Conservation (phyloP, 1,140 invertebrate genomes). For the Gryon sp. region DNA sequence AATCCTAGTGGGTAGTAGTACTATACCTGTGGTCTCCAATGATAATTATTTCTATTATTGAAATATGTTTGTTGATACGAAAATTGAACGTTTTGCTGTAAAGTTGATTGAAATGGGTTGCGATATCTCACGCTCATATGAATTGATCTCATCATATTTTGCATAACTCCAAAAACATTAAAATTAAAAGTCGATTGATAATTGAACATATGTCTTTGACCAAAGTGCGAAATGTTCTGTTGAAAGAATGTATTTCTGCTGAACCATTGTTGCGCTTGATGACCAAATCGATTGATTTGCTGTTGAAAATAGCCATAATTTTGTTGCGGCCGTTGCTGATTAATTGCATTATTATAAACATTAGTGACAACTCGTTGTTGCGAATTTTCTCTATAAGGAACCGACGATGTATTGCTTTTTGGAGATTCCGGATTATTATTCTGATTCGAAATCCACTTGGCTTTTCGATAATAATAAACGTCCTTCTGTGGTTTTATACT, state of each 20-base stretch:
- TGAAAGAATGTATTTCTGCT: constrained; percentile 38
- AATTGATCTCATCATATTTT: constrained; percentile 51
- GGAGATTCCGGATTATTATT: constrained; percentile 14
- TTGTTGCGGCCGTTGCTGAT: constrained; percentile 16
- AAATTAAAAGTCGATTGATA: constrained; percentile 48
- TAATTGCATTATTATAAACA: constrained; percentile 21
- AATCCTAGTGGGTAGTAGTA: too few species aligned
- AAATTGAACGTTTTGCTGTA: constrained; percentile 57
- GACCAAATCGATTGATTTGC: constrained; percentile 9
- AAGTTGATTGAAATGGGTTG: constrained; percentile 52
- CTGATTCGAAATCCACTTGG: constrained; percentile 50
- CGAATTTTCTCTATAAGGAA: constrained; percentile 20
- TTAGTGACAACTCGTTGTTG: constrained; percentile 1
- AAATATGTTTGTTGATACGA: constrained; percentile 61
- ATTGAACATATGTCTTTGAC: constrained; percentile 29
- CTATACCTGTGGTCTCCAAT: constrained; percentile 34
- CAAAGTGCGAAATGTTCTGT: constrained; percentile 40
- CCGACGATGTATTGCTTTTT: background rate
- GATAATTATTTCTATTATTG: constrained; percentile 19
- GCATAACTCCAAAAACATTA: constrained; percentile 46
- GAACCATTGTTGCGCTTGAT: constrained; percentile 23
- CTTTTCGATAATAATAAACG: constrained; percentile 67
- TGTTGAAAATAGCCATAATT: constrained; percentile 26
- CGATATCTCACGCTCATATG: constrained; percentile 44
- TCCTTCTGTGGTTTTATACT: constrained; percentile 69